Evolutionary conservation across 2,888 invertebrate genomes (phyloP), one percentile per base, ranked within the genome.

Genomic region (Oxycera nigricornis): DNA sequence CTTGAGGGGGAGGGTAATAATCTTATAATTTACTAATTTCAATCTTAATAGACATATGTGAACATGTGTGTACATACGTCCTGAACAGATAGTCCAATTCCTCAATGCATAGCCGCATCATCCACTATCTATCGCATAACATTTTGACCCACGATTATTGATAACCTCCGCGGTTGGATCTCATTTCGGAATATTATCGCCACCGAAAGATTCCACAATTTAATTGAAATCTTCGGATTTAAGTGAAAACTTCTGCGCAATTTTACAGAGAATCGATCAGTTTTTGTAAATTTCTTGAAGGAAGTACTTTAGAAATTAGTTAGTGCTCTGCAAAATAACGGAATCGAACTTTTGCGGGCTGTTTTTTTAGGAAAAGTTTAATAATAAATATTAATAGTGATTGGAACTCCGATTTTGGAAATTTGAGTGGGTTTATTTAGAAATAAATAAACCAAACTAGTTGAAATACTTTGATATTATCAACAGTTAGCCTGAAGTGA

Each of bases 141-240:
- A 61, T 61, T 61, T 61, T 61, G 61, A 61, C 61, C 61, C 61
- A 17, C 22, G n/a, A n/a, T 61, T 22, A 35, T 17, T 61, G 61
- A 61, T 61, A 61, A 61, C 61, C 61, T 61, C 35, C 30, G 24
- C 24, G n/a, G 20, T 26, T 35, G 61, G 61, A 61, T 61, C 61
- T 31, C 61, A 61, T 61, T 61, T 31, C 22, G 61, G 30, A 61
- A n/a, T 31, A 61, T 61, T 61, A 61, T 61, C 30, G n/a, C 61
- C 9, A 35, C 35, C 35, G 61, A 61, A 31, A 61, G 31, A 31
- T 61, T 61, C 55, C 55, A 55, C 22, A 20, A 55, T 20, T 55
- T 55, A 55, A 55, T 46, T 46, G 11, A 46, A 7, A 46, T 3
- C 6, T 14, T 7, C 3, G 14, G 46, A 46, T 46, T 46, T 46